Evolutionary conservation across 2,113 vertebrate species (phyloP).

Genomic region (Brachypodius melanocephalos): DNA sequence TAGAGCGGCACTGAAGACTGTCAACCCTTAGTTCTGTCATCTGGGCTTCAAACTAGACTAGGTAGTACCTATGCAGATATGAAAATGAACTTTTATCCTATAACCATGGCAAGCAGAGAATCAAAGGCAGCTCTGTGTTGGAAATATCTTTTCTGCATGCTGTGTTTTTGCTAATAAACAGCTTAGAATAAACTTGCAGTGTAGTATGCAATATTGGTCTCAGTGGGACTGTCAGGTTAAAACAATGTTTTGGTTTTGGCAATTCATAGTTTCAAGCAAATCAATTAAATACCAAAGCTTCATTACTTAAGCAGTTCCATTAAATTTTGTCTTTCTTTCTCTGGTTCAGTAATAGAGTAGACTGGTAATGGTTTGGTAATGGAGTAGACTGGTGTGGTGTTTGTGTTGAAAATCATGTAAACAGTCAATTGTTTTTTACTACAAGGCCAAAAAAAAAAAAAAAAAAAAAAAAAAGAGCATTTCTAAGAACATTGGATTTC

Average conservation of each 20-base stretch:
- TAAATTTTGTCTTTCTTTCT: not conserved
- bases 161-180: not conserved
- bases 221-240: not conserved
- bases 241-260: not conserved
- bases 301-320: not conserved
- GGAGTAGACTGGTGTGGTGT: not conserved
- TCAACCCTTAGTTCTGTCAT: not conserved
- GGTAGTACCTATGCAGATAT: not conserved
- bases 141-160: not conserved
- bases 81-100: not conserved
- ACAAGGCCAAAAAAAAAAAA: not conserved
- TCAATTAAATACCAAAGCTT: conserved; percentile 14
- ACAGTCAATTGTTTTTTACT: not conserved
- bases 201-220: not conserved
- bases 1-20: not conserved
- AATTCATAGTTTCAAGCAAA: not conserved
- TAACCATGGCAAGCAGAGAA: not conserved
- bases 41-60: not conserved
- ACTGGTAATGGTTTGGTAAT: not conserved
- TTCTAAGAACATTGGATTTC: not conserved
- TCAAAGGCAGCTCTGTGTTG: not conserved
- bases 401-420: not conserved
- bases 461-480: not conserved
- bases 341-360: not conserved
- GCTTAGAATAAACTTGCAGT: not conserved